Evolutionary conservation across 2,888 invertebrate species (phyloP), one percentile per base, ranked within the genome.

Genomic region (Harmothoe impar): DNA sequence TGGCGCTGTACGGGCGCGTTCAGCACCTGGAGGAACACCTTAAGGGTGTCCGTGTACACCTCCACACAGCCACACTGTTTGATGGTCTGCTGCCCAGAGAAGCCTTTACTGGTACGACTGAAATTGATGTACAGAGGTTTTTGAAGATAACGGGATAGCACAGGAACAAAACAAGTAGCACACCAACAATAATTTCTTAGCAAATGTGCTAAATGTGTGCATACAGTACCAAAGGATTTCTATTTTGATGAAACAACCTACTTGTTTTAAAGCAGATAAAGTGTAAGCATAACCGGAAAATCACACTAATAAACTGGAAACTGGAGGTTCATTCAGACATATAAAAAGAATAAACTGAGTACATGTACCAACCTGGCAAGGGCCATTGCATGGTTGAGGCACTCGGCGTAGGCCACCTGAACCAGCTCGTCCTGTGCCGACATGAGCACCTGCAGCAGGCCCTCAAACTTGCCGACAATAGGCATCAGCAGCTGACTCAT

Each of bases 81-180:
- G 96, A 97, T 96, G 0, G 96, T 96, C 92, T 96, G 96, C 78
- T 96, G 96, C 92, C 96, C 96, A 52, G 96, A 96, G 94, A 97
- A 97, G 0, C 97, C 97, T 94, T 97, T 97, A 93, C 97, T 97
- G 86, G 96, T 96, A 29, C 97, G 96, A 92, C 97, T 96, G 93
- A 89, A 72, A 72, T 62, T 3, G 62, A 62, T 62, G 15, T 51
- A 33, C 23, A 62, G 3, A n/a, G 62, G 62, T 62, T 12, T 62
- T 12, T 20, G 62, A 7, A 43, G 43, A 43, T n/a, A 43, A 10
- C 10, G 43, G 10, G 43, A 10, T 43, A 43, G 43, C 10, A 7
- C 43, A 43, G 43, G 43, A 43, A 10, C n/a, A n/a, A n/a, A n/a
- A n/a, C n/a, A n/a, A n/a, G n/a, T n/a, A n/a, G n/a, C n/a, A n/a